These are phyloP conservation scores for Psilopogon haemacephalus DNA, from an alignment of 2,113 vertebrate genomes.

Conservation along the genomic window DNA sequence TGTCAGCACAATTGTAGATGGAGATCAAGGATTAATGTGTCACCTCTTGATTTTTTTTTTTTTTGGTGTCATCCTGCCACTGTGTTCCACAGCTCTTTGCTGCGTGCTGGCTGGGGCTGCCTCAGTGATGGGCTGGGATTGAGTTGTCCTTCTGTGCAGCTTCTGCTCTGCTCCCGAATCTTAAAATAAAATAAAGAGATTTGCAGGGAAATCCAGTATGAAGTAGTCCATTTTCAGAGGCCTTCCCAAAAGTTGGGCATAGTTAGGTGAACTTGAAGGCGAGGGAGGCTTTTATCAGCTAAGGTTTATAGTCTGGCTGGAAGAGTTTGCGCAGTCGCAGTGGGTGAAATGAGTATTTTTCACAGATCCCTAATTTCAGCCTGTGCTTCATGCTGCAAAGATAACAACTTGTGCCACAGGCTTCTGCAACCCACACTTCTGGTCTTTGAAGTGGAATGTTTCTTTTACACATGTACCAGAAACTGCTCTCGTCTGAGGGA, in stretches of 20 bases:
- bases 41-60: not conserved
- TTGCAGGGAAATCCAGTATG: not conserved
- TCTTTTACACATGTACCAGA: conserved; percentile 7
- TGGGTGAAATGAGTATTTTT: not conserved
- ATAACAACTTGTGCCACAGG: not conserved
- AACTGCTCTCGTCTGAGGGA: not conserved
- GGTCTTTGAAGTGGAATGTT: conserved; percentile 13
- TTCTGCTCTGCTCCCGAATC: not conserved
- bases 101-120: not conserved
- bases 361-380: not conserved
- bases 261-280: not conserved
- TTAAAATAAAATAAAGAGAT: not conserved
- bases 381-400: not conserved
- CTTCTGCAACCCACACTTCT: conserved; percentile 22
- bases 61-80: not conserved
- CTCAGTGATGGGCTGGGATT: not conserved
- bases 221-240: not conserved
- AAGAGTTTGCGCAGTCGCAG: not conserved
- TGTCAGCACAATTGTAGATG: not conserved
- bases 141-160: not conserved
- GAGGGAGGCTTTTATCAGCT: not conserved
- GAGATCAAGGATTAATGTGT: not conserved
- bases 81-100: accelerated
- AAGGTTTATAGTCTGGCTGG: not conserved
- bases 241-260: not conserved